Base-by-base conservation (phyloP, 2,113 vertebrate species). In the Copsychus sechellarum region DNA sequence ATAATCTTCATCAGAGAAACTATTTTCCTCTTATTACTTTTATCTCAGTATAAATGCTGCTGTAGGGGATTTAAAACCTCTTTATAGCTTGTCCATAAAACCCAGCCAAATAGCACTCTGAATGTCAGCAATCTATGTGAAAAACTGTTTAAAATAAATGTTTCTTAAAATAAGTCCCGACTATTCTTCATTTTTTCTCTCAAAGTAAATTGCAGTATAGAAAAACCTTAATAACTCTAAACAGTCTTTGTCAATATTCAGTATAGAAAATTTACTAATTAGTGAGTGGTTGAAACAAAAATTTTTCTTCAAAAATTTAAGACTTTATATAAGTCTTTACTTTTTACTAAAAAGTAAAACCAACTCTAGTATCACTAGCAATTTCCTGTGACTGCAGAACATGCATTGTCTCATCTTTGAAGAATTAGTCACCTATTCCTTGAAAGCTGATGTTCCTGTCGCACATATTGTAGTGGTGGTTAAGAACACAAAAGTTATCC, bases 31-130 rank as follows among this genome's bases (percentile, higher is more conserved):
- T 61, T 85, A 76, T 42, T 85, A 82, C 16, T 94, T 91, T 21
- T 57, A 87, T 85, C 65, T 84, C 74, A 48, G 62, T 31, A 58
- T 54, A 82, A 87, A 70, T 65, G 53, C 53, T 88, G 43, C 31
- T 81, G 31, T 29, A 72, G 45, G 19, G 38, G 47, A 91, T 94
- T 94, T 95, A 51, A 95, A 94, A 91, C 5, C 38, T 77, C 81
- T 80, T 95, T 89, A 73, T 82, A 92, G 64, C 18, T 84, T 74
- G 50, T 84, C 43, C 33, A 20, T 64, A 81, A 79, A 9, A 65
- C 6, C 6, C 40, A 89, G n/a, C 11, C 8, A 71, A 93, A 81
- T 8, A 83, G 34, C 4, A 54, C 36, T 53, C 54, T 82, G 50
- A 56, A 77, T 3, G 18, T 84, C 54, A 80, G n/a, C 80, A 82